phyloP scores from a whole-genome alignment of 2,888 invertebrate genomes.

The Sturmia bella region DNA sequence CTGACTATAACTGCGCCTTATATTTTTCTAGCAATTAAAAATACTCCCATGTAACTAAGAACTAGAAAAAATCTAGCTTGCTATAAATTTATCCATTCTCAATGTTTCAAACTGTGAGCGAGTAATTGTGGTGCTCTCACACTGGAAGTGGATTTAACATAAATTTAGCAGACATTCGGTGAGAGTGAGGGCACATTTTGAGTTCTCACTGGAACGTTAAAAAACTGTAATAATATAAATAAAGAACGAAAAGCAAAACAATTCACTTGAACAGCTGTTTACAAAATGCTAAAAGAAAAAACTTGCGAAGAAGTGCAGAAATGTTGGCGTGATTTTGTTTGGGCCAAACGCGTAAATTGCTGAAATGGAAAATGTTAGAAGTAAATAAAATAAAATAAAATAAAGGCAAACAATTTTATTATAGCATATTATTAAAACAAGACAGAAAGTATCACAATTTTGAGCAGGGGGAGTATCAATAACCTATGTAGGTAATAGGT shows the following conservation, averaged over 20 bases:
- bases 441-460: too few species aligned
- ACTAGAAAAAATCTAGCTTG: constrained; percentile 24
- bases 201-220: constrained; percentile 42
- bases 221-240: constrained; percentile 34
- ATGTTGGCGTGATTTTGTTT: constrained; percentile 4
- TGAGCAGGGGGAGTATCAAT: too few species aligned
- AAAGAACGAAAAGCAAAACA: constrained; percentile 1
- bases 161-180: neutral
- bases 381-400: constrained; percentile 14
- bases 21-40: constrained; percentile 3
- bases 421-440: too few species aligned
- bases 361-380: neutral
- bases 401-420: neutral
- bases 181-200: neutral
- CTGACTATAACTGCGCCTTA: too few species aligned
- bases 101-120: neutral
- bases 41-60: neutral
- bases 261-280: constrained; percentile 63
- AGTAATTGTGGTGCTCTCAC: constrained; percentile 11
- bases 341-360: neutral
- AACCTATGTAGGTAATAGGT: too few species aligned
- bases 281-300: constrained; percentile 26
- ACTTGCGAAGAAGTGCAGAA: constrained; percentile 18
- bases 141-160: constrained; percentile 50
- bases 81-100: constrained; percentile 11